Base-by-base conservation (phyloP, 2,113 vertebrate genomes). In the Rhinolophus ferrumequinum region DNA sequence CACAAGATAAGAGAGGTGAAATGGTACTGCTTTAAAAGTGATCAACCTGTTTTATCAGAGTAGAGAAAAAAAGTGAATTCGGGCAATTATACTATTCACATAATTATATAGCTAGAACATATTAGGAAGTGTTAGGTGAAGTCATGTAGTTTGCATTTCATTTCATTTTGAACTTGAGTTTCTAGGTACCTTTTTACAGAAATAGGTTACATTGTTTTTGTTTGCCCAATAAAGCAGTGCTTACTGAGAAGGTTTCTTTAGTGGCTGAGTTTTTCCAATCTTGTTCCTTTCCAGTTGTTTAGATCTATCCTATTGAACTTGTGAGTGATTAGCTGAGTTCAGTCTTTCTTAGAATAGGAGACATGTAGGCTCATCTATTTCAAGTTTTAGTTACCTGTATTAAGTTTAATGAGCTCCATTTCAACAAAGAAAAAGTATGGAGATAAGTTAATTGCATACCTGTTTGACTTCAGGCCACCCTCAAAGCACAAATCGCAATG, bases 401-500 rank as follows among this genome's bases (percentile, higher is more conserved):
- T 93, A 60, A 83, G 38, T 83, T 96, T 86, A 73, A 81, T 52
- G 56, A 95, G 35, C 38, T 80, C 79, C 54, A 81, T 93, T 94
- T 88, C 76, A 90, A 73, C 66, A 91, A 92, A 93, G 14, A 73
- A 86, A 81, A 26, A 3, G 2, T 54, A 50, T 86, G n/a, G 22
- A 91, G 82, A 75, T 70, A 70, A 95, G 75, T 8, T 92, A 86
- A 60, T 41, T 19, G 13, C 15, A 69, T 13, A 60, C 30, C 22
- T 41, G 26, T 64, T 44, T 77, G n/a, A 69, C 30, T 70, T 52
- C 28, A 87, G 19, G 24, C n/a, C 47, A 91, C 52, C 50, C 52
- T 93, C 30, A 88, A 54, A 92, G 70, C 76, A 84, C 72, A 72
- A 54, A 56, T 76, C 87, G 21, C 30, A 84, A n/a, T 18, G 5